These are phyloP conservation scores for Salvator merianae DNA, from an alignment of 2,113 vertebrate genomes.

Conservation along the genomic window DNA sequence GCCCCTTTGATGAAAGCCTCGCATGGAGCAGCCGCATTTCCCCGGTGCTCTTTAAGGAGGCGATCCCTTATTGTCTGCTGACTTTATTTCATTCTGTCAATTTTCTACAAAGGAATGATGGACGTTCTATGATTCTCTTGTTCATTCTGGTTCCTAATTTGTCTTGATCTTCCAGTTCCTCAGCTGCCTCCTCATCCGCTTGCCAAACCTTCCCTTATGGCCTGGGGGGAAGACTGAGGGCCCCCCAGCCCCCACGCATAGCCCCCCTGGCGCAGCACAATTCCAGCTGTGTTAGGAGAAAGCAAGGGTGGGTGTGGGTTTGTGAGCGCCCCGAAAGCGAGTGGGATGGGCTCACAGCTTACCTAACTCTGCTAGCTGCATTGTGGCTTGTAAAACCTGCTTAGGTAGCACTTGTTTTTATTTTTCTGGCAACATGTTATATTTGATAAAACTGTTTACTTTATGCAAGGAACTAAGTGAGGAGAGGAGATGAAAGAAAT, in stretches of 20 bases:
- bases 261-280: neutral
- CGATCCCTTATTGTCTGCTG: constrained; percentile 54
- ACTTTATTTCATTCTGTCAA: constrained; percentile 59
- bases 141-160: constrained; percentile 51
- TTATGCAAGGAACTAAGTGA: constrained; percentile 54
- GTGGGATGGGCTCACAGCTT: too few species aligned
- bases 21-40: constrained; percentile 18
- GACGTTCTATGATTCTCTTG: constrained; percentile 51
- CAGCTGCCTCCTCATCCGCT: constrained; percentile 12
- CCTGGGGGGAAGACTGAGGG: constrained; percentile 1
- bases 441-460: constrained; percentile 67
- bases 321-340: too few species aligned
- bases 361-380: constrained; percentile 46
- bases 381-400: constrained; percentile 36
- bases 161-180: neutral
- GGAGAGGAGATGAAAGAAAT: constrained; percentile 69
- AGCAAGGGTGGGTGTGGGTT: too few species aligned
- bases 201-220: constrained; percentile 32
- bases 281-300: too few species aligned
- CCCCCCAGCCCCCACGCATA: constrained; percentile 4
- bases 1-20: constrained; percentile 61
- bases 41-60: constrained; percentile 21
- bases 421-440: constrained; percentile 56
- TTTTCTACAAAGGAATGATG: constrained; percentile 51
- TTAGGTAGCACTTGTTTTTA: constrained; percentile 40